Evolutionary conservation across 2,113 vertebrate genomes (phyloP), one percentile per base, ranked within the genome.

Genomic region (Corapipo altera): DNA sequence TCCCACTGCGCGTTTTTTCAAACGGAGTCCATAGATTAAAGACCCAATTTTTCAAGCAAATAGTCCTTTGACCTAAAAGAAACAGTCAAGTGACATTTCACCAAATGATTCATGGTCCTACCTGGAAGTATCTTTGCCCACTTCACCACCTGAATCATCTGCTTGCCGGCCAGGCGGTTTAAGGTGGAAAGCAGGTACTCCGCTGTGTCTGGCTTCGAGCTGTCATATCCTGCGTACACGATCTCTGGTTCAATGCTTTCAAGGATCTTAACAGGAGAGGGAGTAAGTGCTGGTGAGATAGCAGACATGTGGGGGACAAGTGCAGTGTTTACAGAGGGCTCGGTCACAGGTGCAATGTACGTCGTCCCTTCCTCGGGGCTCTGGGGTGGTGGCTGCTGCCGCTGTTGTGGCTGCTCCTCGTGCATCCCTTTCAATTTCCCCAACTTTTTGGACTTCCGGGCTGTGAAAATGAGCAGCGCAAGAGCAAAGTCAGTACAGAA

Each of bases 91-190:
- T 51, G 57, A 37, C 46, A 67, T 41, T 57, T 57, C 23, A 33
- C 9, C 41, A 12, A 54, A 52, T 23, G 64, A 8, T 20, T 39
- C 4, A 0, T 0, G 16, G 49, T 94, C 98, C 91, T 98, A 99
- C 99, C 99, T 99, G 99, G 99, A 98, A 99, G 99, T 98, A 99
- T 98, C 99, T 99, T 99, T 97, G 99, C 99, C 99, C 99, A 99
- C 97, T 99, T 99, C 96, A 99, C 99, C 89, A 99, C 98, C 86
- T 99, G 99, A 71, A 99, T 99, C 99, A 99, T 99, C 98, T 99
- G 99, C 96, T 99, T 99, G 95, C 99, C 99, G 0, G 99, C 99
- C 91, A 99, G 97, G 97, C 98, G 98, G 98, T 99, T 99, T 95
- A 99, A 97, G 77, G 99, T 99, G 97, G 99, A 99, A 57, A 99